Evolutionary conservation across 2,888 invertebrate species (phyloP).

Genomic region (Octonoba sinensis): DNA sequence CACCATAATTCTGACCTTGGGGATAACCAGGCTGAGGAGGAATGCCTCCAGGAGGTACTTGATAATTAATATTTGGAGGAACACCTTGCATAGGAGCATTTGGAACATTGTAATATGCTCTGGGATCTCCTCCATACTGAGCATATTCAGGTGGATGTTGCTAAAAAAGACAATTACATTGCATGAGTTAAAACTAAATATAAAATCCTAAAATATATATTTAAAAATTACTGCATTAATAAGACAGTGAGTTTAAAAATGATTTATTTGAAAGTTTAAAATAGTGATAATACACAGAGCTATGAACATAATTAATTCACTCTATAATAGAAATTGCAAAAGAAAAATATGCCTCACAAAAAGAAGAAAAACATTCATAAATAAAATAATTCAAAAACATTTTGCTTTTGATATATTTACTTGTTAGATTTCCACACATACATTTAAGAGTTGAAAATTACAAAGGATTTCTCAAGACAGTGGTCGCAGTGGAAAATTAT

Average conservation of each 20-base stretch:
- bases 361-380: too few relatives aligned
- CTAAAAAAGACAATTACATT: neutral
- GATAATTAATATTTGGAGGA: slow-evolving; percentile 48
- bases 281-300: too few relatives aligned
- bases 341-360: too few relatives aligned
- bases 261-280: neutral
- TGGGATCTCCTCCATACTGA: slow-evolving; percentile 48
- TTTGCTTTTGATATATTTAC: too few relatives aligned
- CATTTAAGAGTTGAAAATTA: too few relatives aligned
- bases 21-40: slow-evolving; percentile 39
- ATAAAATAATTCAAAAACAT: too few relatives aligned
- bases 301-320: too few relatives aligned
- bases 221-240: neutral
- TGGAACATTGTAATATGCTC: slow-evolving; percentile 52
- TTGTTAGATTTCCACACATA: too few relatives aligned
- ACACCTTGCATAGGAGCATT: slow-evolving; percentile 56
- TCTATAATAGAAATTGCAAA: too few relatives aligned
- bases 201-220: neutral
- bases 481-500: too few relatives aligned
- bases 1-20: slow-evolving; percentile 67
- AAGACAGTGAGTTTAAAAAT: neutral
- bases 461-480: too few relatives aligned
- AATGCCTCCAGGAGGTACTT: slow-evolving; percentile 33
- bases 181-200: neutral
- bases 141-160: slow-evolving; percentile 13